These are phyloP conservation scores for Spatulosminthurus flaviceps DNA, from an alignment of 2,888 invertebrate genomes.

Conservation along the genomic window DNA sequence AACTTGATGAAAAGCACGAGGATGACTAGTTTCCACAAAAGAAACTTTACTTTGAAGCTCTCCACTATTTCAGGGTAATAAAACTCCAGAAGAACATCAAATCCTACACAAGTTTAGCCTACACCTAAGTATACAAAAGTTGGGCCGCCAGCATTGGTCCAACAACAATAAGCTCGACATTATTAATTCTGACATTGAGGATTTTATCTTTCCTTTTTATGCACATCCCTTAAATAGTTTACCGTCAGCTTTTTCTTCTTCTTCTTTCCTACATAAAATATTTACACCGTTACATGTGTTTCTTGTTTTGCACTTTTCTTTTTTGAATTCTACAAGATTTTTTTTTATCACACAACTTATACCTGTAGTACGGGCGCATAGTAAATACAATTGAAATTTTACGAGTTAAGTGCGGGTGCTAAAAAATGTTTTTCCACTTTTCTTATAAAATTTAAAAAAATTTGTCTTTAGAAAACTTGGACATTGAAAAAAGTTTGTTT, in stretches of 20 bases:
- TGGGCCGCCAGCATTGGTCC: not conserved
- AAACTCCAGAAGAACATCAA: not conserved
- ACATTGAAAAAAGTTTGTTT: too few species aligned
- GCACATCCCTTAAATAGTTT: conserved; percentile 3
- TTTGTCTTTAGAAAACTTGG: too few species aligned
- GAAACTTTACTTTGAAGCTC: too few species aligned
- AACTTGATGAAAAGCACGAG: too few species aligned
- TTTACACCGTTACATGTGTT: too few species aligned
- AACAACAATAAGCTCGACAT: not conserved
- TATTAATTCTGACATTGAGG: conserved; percentile 7
- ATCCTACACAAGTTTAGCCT: conserved; percentile 2
- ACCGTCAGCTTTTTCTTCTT: not conserved
- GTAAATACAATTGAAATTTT: not conserved
- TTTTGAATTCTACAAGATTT: not conserved
- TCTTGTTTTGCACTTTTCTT: conserved; percentile 10
- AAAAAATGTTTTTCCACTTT: not conserved
- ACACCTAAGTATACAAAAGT: not conserved
- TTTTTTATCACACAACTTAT: not conserved
- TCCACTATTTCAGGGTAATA: too few species aligned
- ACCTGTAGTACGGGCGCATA: not conserved
- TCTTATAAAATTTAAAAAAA: too few species aligned
- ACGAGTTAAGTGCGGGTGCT: not conserved
- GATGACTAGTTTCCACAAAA: too few species aligned
- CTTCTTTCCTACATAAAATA: too few species aligned
- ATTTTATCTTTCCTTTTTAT: not conserved